A percentile compares a stretch with the other conserved stretches of the same genome.
These are phyloP conservation scores for Parnassius orleans DNA, from an alignment of 2,888 invertebrate species.

Conservation along the genomic window DNA sequence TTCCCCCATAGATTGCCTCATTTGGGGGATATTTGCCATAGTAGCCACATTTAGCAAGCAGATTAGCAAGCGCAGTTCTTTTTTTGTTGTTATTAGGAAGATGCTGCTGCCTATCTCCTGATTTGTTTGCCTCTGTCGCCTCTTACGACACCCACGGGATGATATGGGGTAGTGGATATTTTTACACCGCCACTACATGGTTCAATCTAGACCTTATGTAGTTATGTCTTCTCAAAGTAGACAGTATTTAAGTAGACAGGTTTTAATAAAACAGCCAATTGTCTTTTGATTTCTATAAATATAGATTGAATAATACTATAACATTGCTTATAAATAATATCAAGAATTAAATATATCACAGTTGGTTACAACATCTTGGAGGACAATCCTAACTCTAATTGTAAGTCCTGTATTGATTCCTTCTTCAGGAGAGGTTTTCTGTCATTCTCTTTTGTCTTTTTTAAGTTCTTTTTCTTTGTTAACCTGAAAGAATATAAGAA, in stretches of 20 bases:
- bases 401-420: slow-evolving; percentile 74
- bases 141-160: no score
- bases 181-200: no score
- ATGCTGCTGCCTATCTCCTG: no score
- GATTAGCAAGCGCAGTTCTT: no score
- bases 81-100: no score
- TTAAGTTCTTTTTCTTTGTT: slow-evolving; percentile 81
- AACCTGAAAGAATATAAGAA: slow-evolving; percentile 49
- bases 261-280: slow-evolving; percentile 28
- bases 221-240: not conserved
- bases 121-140: no score
- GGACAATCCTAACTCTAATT: slow-evolving; percentile 68
- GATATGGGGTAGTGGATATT: no score
- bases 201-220: no score
- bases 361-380: slow-evolving; percentile 74
- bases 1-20: no score
- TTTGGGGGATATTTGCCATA: no score
- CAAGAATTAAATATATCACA: slow-evolving; percentile 60
- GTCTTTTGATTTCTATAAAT: slow-evolving; percentile 51
- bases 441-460: slow-evolving; percentile 82
- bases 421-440: slow-evolving; percentile 78
- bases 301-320: slow-evolving; percentile 63
- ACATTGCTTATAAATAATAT: slow-evolving; percentile 47
- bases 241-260: no score
- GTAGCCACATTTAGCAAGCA: no score